These are phyloP conservation scores for Brachynemurus nebulosus DNA, from an alignment of 2,888 invertebrate species.

Conservation along the genomic window DNA sequence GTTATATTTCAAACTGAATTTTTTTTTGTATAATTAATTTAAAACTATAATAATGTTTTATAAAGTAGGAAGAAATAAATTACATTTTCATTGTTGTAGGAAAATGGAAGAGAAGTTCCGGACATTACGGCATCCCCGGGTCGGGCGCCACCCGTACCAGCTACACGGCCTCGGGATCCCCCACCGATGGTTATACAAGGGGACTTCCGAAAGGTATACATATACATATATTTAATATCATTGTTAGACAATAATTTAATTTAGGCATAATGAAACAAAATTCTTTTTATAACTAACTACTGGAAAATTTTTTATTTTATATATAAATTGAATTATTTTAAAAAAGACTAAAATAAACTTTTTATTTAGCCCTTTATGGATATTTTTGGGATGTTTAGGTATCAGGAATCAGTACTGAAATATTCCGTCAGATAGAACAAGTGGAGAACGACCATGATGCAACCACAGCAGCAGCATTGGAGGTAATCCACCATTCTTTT, in stretches of 20 bases:
- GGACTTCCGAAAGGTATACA: constrained; percentile 73
- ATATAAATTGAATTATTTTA: no score
- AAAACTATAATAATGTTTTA: no score
- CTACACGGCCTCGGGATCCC: constrained; percentile 45
- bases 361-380: no score
- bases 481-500: constrained; percentile 34
- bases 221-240: no score
- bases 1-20: no score
- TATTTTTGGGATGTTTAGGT: no score
- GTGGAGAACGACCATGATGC: constrained; percentile 92
- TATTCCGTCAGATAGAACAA: constrained; percentile 93
- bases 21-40: no score
- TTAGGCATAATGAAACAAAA: not conserved
- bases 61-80: no score
- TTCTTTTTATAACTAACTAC: not conserved
- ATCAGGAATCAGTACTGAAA: constrained; percentile 91
- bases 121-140: constrained; percentile 82
- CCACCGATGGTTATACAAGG: constrained; percentile 78
- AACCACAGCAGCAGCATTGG: constrained; percentile 81
- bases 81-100: constrained; percentile 36
- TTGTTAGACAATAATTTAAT: no score
- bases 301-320: no score
- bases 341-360: not conserved
- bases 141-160: constrained; percentile 58
- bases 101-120: constrained; percentile 83